Evolutionary conservation across 2,888 invertebrate genomes (phyloP).

Genomic region (Mellilla xanthometata): DNA sequence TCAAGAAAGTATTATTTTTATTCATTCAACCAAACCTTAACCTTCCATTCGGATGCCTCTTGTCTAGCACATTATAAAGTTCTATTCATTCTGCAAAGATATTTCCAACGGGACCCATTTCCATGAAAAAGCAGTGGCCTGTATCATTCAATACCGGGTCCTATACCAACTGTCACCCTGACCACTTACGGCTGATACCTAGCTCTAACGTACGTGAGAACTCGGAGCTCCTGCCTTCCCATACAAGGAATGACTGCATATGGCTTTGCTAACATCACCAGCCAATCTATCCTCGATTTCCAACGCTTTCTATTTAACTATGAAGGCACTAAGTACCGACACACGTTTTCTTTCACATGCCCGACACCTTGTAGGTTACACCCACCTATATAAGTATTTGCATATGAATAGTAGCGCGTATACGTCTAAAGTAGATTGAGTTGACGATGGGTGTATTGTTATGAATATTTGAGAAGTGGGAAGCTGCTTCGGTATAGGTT

Average conservation of each 20-base stretch:
- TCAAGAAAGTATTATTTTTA: no score
- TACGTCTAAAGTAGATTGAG: background rate
- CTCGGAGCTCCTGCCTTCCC: constrained; percentile 47
- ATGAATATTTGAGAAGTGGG: no score
- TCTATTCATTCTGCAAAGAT: background rate
- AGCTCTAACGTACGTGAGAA: constrained; percentile 57
- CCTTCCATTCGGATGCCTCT: no score
- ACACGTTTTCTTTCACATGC: constrained; percentile 14
- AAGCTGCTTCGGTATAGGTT: no score
- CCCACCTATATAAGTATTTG: constrained; percentile 10
- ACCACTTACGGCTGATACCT: constrained; percentile 20
- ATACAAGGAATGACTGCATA: constrained; percentile 55
- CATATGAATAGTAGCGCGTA: constrained; percentile 5
- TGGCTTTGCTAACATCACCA: constrained; percentile 48
- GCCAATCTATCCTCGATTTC: constrained; percentile 52
- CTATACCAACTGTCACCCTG: constrained; percentile 8
- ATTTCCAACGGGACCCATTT: constrained; percentile 12
- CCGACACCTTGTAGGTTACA: constrained; percentile 2
- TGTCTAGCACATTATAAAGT: background rate
- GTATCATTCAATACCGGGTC: constrained; percentile 36
- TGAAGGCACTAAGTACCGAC: constrained; percentile 18
- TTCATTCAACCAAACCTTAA: no score
- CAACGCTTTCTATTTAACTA: constrained; percentile 54
- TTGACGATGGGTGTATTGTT: background rate
- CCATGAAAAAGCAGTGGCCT: constrained; percentile 14